phyloP scores from a whole-genome alignment of 2,113 vertebrate genomes.

The Planiliza haematocheilus region DNA sequence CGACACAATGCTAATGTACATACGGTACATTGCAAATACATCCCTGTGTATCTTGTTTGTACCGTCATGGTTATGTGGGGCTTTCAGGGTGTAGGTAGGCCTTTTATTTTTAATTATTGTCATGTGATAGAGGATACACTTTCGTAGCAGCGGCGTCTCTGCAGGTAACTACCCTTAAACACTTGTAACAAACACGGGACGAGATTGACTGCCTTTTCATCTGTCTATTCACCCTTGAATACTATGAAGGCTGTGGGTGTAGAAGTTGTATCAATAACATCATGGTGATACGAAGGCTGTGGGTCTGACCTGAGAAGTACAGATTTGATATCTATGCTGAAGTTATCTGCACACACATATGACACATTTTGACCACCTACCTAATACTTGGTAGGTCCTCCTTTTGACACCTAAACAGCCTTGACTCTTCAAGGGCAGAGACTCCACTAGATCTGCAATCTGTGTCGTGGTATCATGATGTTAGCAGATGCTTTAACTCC shows the following conservation, averaged over 20 bases:
- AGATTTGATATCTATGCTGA: too few species aligned
- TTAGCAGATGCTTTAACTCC: too few species aligned
- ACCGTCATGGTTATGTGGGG: background rate
- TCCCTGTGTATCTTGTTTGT: background rate
- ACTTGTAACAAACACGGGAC: background rate
- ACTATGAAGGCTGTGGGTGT: background rate
- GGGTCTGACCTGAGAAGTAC: too few species aligned
- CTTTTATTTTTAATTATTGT: background rate
- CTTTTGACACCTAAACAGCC: too few species aligned
- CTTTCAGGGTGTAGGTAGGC: fast-evolving
- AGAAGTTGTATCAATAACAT: background rate
- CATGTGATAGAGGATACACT: conserved; percentile 31
- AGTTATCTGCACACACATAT: too few species aligned
- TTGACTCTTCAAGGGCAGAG: too few species aligned
- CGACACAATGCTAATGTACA: background rate
- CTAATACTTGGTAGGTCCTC: too few species aligned
- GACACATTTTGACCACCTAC: too few species aligned
- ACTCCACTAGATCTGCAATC: too few species aligned
- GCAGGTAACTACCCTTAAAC: conserved; percentile 20
- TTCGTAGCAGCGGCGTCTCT: conserved; percentile 39
- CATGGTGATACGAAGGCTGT: background rate
- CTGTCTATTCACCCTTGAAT: too few species aligned
- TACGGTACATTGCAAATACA: background rate
- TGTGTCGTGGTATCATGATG: too few species aligned
- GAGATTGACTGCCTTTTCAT: background rate